These are phyloP conservation scores for Herpailurus yagouaroundi DNA, from an alignment of 2,113 vertebrate genomes.

Conservation along the genomic window DNA sequence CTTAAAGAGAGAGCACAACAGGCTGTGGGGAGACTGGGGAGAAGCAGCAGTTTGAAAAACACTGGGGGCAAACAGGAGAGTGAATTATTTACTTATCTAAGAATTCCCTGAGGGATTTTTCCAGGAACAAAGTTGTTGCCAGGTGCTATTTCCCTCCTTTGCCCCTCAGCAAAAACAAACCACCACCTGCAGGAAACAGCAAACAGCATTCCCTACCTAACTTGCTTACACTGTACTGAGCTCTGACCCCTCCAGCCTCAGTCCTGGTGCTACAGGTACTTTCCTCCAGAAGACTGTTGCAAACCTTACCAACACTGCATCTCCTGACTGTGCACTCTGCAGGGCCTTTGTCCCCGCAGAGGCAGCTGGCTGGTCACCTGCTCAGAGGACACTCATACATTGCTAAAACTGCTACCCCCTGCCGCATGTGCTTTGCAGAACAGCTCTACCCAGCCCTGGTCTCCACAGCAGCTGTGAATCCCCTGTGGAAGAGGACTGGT, in stretches of 20 bases:
- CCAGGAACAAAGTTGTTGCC: background rate
- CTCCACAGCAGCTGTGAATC: background rate
- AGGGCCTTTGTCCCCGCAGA: background rate
- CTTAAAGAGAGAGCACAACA: background rate
- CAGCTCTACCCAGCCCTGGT: background rate
- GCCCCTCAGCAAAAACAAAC: background rate
- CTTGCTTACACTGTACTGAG: background rate
- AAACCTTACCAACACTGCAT: background rate
- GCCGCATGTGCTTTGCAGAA: background rate
- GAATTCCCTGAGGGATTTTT: background rate
- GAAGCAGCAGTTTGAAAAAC: background rate
- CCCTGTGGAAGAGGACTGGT: background rate
- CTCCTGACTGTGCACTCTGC: background rate
- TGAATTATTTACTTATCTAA: background rate
- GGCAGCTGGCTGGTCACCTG: background rate
- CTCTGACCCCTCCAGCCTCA: background rate
- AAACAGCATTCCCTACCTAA: background rate
- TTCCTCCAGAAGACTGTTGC: background rate
- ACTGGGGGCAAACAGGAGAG: background rate
- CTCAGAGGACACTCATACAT: background rate
- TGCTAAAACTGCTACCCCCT: background rate
- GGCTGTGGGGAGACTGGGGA: background rate
- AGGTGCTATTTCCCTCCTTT: background rate
- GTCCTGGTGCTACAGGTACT: background rate
- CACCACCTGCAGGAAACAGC: background rate